Evolutionary conservation across 1,140 invertebrate species (phyloP), one percentile per base, ranked within the genome.

Genomic region (Saccostrea echinata): DNA sequence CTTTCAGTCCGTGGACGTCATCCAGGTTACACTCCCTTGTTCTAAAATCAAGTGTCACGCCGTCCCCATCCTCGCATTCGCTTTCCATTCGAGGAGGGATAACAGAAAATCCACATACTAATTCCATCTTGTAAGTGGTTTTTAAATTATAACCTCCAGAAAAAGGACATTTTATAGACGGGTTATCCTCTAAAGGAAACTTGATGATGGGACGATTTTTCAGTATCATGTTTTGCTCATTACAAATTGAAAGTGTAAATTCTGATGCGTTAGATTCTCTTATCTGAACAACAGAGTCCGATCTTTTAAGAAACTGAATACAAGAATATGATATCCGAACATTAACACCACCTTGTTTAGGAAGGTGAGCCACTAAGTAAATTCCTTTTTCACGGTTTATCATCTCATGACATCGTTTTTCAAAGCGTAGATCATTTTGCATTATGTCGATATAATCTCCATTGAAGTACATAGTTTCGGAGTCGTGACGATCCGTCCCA

Each of bases 1-100:
- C 53, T 82, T 88, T 85, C 27, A 85, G 53, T 43, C 43, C 9
- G 18, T 83, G 35, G 8, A 18, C 81, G 24, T 83, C 35, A 30
- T 80, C 61, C 24, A 91, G 91, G 8, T 92, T 88, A 84, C 92
- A 93, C 2, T 90, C 68, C 6, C 86, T 61, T 18, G 85, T 86
- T 83, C 91, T 84, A 84, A 93, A 93, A 84, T 93, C 89, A 33
- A 93, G 88, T n/a, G 86, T 81, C 27, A 93, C 91, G 4, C 92
- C 92, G 68, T 93, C 92, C 9, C 89, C 91, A 51, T 80, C 52
- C 53, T 93, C 92, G 85, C 92, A 93, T 55, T 93, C 92, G 86
- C 92, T 93, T 82, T 93, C 92, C 64, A 93, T 88, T 82, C 92
- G 89, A 71, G 92, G 90, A 43, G 89, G 84, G 8, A 93, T 64